Conservation (phyloP, 2,113 vertebrate species). For the Mesembrinibis cayennensis region DNA sequence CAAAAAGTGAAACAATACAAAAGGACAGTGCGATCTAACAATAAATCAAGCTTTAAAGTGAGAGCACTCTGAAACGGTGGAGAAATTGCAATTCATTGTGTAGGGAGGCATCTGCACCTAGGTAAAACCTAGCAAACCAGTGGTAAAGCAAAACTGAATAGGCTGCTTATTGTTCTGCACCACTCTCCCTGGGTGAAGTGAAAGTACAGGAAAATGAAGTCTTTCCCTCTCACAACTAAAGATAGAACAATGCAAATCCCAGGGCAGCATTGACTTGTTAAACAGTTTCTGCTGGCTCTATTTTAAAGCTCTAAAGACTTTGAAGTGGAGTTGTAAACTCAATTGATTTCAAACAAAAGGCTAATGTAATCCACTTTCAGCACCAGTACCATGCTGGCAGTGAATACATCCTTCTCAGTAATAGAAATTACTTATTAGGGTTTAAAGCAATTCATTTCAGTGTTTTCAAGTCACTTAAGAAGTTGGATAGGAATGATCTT, state of each 20-base stretch:
- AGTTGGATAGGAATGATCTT: background rate
- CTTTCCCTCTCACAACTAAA: constrained; percentile 44
- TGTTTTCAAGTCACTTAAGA: constrained; percentile 31
- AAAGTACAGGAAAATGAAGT: constrained; percentile 57
- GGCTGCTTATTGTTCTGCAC: background rate
- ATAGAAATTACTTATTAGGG: constrained; percentile 46
- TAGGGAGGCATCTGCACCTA: background rate
- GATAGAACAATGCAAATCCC: constrained; percentile 54
- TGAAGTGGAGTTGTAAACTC: constrained; percentile 65
- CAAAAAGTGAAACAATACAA: background rate
- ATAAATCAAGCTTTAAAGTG: background rate
- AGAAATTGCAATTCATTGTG: background rate
- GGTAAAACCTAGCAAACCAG: background rate
- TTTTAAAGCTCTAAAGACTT: constrained; percentile 56
- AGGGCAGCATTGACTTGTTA: constrained; percentile 62
- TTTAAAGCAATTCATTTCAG: constrained; percentile 46
- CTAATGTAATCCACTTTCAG: constrained; percentile 69
- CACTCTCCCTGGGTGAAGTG: background rate
- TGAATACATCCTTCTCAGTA: constrained; percentile 17
- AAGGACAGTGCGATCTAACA: background rate
- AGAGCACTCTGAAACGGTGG: background rate
- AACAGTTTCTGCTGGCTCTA: constrained; percentile 56
- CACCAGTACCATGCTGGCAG: constrained; percentile 47
- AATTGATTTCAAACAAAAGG: constrained; percentile 65
- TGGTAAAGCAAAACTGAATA: background rate